phyloP scores from a whole-genome alignment of 30 jellyfish, hydroid and myxozoan genomes.

The Rhopilema esculentum region DNA sequence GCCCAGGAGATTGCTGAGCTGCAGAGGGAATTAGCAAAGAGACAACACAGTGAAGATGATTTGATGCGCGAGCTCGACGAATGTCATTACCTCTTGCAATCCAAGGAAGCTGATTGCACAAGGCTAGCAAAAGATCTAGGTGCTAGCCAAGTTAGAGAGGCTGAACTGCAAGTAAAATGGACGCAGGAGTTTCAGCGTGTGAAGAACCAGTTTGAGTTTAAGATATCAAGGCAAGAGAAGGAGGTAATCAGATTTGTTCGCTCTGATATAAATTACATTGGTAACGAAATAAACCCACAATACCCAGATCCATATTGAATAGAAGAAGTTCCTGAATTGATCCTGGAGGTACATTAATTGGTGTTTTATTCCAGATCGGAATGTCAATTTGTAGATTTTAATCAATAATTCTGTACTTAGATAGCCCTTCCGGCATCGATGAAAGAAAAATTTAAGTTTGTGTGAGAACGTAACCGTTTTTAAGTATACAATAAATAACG shows the following conservation, averaged over 20 bases:
- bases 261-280: background rate
- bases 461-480: too few species aligned
- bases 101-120: constrained; percentile 94
- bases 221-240: constrained; percentile 56
- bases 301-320: too few species aligned
- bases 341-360: background rate
- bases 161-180: constrained; percentile 80
- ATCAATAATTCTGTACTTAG: too few species aligned
- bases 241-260: constrained; percentile 61
- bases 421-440: too few species aligned
- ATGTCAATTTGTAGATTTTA: too few species aligned
- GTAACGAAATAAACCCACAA: too few species aligned
- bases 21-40: constrained; percentile 40
- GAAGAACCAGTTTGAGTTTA: constrained; percentile 45
- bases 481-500: too few species aligned
- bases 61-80: constrained; percentile 83
- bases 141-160: constrained; percentile 96
- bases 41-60: constrained; percentile 65
- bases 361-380: too few species aligned
- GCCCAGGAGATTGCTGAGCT: constrained; percentile 33
- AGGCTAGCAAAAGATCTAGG: constrained; percentile 97
- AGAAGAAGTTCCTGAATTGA: too few species aligned
- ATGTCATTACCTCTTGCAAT: constrained; percentile 69
- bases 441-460: too few species aligned
- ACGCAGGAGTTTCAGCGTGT: constrained; percentile 71